Percentiles rank a stretch among this genome's conserved stretches.
Evolutionary conservation across 2,113 vertebrate genomes (phyloP).

Genomic region (Lontra canadensis): DNA sequence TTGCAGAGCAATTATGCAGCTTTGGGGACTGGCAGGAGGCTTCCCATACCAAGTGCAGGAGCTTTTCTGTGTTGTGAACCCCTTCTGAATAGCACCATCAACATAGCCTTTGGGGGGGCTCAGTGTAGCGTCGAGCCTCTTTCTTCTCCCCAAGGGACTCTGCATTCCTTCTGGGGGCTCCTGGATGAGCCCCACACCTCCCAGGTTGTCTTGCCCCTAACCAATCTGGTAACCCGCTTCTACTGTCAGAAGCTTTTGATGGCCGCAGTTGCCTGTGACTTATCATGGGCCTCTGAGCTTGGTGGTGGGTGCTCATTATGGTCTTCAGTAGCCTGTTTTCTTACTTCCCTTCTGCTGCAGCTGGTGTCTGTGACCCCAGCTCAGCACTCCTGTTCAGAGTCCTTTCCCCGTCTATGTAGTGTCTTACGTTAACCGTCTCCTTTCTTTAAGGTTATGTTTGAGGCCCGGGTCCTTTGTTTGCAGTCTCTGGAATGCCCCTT

Average conservation of each 20-base stretch:
- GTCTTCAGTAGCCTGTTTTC: accelerated
- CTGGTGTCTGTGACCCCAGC: neutral
- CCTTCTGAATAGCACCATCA: neutral
- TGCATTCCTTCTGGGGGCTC: neutral
- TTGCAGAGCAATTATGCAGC: neutral
- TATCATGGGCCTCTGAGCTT: neutral
- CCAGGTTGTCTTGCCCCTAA: neutral
- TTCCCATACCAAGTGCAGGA: neutral
- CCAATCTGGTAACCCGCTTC: no score
- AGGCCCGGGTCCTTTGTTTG: neutral
- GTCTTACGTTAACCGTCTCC: neutral
- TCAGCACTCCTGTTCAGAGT: no score
- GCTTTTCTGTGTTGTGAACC: neutral
- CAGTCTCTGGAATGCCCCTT: neutral
- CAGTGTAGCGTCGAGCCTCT: no score
- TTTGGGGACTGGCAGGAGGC: neutral
- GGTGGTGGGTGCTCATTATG: accelerated
- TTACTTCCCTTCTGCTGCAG: neutral
- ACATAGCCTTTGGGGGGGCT: neutral
- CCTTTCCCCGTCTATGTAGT: no score
- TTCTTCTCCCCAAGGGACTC: neutral
- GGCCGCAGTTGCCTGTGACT: no score
- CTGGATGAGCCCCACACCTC: neutral
- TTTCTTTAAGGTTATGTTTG: neutral
- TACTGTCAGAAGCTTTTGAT: neutral